These are phyloP conservation scores for Leucophenga maculata DNA, from an alignment of 2,888 invertebrate genomes.

Conservation along the genomic window DNA sequence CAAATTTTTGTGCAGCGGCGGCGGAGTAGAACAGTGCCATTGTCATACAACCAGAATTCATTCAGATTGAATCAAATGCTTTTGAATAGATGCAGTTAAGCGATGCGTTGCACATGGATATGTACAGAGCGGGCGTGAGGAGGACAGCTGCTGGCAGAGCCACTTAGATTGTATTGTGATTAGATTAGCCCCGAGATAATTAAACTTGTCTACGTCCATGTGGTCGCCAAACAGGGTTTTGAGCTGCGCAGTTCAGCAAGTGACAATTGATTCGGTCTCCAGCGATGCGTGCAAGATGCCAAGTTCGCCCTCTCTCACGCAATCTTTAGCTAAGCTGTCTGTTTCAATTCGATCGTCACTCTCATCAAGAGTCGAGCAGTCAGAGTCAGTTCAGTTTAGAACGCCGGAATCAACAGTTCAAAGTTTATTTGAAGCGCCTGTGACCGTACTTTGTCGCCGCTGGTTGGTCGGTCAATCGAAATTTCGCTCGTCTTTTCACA, in stretches of 20 bases:
- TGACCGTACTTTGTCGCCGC: background rate
- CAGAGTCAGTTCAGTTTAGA: constrained; percentile 3
- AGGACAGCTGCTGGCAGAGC: too few relatives aligned
- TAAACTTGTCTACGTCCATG: too few relatives aligned
- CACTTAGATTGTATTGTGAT: too few relatives aligned
- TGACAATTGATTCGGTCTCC: constrained; percentile 14
- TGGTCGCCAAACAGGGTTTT: background rate
- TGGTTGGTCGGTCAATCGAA: constrained; percentile 25
- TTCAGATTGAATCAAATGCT: background rate
- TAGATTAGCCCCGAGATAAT: too few relatives aligned
- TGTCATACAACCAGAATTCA: too few relatives aligned
- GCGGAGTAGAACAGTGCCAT: too few relatives aligned
- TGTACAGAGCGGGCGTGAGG: background rate
- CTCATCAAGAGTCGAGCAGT: background rate
- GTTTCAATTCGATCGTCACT: background rate
- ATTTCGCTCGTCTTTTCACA: background rate
- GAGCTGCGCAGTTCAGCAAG: constrained; percentile 1
- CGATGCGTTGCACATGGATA: constrained; percentile 9
- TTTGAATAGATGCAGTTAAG: constrained; percentile 10
- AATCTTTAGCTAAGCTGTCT: too few relatives aligned
- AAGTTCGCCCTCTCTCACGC: background rate
- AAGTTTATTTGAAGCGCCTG: constrained; percentile 43
- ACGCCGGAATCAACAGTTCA: constrained; percentile 31
- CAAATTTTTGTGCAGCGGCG: constrained; percentile 9
- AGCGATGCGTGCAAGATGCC: background rate